Percentiles rank a stretch among this genome's conserved stretches.
Evolutionary conservation across 2,113 vertebrate genomes (phyloP).

Genomic region (Odobenus rosmarus): DNA sequence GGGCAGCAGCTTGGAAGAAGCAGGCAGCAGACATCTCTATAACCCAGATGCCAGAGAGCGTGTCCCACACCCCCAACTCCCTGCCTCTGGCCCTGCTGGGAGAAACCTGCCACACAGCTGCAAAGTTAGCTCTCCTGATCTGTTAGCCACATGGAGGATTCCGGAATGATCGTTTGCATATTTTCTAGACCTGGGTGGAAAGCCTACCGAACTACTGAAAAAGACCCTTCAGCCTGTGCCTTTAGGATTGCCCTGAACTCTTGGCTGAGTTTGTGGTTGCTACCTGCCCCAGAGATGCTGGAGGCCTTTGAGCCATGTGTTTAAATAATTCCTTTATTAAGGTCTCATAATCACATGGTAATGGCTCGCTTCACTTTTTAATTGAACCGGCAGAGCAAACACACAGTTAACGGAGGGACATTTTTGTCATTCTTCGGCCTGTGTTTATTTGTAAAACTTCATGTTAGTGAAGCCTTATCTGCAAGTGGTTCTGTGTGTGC

Average conservation of each 20-base stretch:
- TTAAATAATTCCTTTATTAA: constrained; percentile 74
- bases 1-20: constrained; percentile 78
- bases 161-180: neutral
- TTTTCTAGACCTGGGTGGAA: constrained; percentile 53
- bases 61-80: neutral
- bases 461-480: constrained; percentile 37
- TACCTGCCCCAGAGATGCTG: constrained; percentile 40
- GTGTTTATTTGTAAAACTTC: constrained; percentile 70
- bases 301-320: constrained; percentile 7
- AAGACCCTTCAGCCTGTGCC: neutral
- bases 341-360: constrained; percentile 43
- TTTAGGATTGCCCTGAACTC: neutral
- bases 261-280: constrained; percentile 32
- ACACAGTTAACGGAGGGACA: constrained; percentile 23
- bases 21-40: constrained; percentile 57
- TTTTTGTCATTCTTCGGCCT: constrained; percentile 66
- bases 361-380: constrained; percentile 58
- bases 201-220: neutral
- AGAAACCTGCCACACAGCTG: neutral
- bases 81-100: neutral
- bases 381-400: constrained; percentile 65
- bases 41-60: neutral
- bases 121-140: neutral
- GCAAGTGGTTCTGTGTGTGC: neutral
- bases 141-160: neutral